Evolutionary conservation across 2,113 vertebrate species (phyloP), one percentile per base, ranked within the genome.

Genomic region (Myocastor coypus): DNA sequence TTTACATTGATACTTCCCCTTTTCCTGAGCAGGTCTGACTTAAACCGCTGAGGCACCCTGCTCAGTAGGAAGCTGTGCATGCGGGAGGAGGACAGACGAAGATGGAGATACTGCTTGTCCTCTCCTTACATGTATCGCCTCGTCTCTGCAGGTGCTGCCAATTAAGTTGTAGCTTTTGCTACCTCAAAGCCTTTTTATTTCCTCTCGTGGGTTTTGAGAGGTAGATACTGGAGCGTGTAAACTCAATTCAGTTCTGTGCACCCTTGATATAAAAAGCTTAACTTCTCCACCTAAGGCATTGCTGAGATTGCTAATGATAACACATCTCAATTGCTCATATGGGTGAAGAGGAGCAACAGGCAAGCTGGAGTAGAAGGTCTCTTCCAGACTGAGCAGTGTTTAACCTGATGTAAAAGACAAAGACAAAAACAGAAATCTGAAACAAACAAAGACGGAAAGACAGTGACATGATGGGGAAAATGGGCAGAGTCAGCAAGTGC

Each of bases 111-210:
- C 26, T 61, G 64, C 89, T 94, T 69, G 20, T 22, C 91, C 59
- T 80, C 73, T 28, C 80, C 80, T 13, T 22, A 26, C 5, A 1
- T 34, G 68, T 71, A 68, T 82, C 46, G 3, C 88, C 52, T 92
- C 52, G 59, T 83, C 91, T 91, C 69, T 91, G 88, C 90, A 96
- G 95, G 96, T 96, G 96, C 40, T 96, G 92, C 59, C 98, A 98
- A 97, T 98, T 98, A 97, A 96, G 82, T 94, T 96, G 92, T 80
- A 95, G 96, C 89, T 46, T 95, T 96, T 96, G 87, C 71, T 88
- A 57, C 87, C 93, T 92, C 87, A 32, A 90, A 97, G 97, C 83
- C 42, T 81, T 50, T 97, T 96, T 95, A 96, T 95, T 73, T 87
- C 89, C 98, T 97, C 73, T 19, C 66, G 91, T 84, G 82, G 63